A percentile compares a stretch with the other conserved stretches of the same genome.
Evolutionary conservation across 2,113 vertebrate genomes (phyloP).

Genomic region (Oncorhynchus kisutch): DNA sequence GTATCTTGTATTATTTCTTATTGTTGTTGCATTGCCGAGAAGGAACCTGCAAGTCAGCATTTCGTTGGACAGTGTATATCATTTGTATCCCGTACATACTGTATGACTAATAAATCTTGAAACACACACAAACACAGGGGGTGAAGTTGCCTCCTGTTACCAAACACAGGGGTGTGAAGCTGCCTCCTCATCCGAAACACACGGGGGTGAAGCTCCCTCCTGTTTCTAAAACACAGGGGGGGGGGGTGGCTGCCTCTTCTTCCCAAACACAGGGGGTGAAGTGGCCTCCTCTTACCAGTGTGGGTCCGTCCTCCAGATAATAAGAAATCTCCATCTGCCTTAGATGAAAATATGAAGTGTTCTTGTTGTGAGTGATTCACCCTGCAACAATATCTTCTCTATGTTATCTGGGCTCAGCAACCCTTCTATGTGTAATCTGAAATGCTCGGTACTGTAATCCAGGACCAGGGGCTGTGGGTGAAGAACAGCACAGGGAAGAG

Average conservation of each 20-base stretch:
- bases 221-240: too few species aligned
- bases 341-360: neutral
- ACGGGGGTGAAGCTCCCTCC: too few species aligned
- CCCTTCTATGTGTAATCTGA: constrained; percentile 32
- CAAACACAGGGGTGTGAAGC: too few species aligned
- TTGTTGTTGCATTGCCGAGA: too few species aligned
- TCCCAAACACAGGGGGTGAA: too few species aligned
- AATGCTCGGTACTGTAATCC: constrained; percentile 30
- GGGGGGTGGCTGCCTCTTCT: too few species aligned
- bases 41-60: too few species aligned
- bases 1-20: too few species aligned
- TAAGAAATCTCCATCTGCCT: neutral
- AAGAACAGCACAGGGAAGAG: constrained; percentile 25
- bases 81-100: too few species aligned
- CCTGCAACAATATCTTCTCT: neutral
- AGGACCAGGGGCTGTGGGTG: neutral
- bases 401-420: constrained; percentile 38
- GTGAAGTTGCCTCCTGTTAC: too few species aligned
- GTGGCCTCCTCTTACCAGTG: neutral
- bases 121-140: neutral
- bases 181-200: too few species aligned
- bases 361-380: constrained; percentile 26
- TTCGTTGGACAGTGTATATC: too few species aligned
- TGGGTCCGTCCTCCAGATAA: neutral
- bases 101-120: neutral